A percentile compares a stretch with the other conserved stretches of the same genome.
Evolutionary conservation across 2,888 invertebrate species (phyloP).

Genomic region (Folsomia manolachei): DNA sequence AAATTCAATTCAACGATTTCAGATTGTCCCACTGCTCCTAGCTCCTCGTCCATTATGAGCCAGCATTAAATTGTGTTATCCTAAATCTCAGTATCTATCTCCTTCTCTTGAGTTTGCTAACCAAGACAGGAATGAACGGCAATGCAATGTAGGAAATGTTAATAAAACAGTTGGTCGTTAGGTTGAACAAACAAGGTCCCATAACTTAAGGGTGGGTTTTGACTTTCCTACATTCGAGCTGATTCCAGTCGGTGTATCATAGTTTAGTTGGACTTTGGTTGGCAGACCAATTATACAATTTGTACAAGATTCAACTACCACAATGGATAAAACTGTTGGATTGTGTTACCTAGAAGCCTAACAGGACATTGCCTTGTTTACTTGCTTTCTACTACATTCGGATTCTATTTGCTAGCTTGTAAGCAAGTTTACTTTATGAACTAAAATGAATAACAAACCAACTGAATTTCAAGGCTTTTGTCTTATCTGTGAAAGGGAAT

Average conservation of each 20-base stretch:
- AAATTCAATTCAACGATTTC: slow-evolving; percentile 10
- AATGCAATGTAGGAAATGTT: too few species aligned
- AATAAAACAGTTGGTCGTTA: background rate
- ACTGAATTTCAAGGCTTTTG: background rate
- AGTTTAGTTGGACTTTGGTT: background rate
- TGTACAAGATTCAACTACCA: background rate
- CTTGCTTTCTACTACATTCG: too few species aligned
- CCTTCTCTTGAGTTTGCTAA: background rate
- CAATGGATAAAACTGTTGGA: too few species aligned
- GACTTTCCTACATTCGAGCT: too few species aligned
- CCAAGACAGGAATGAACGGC: too few species aligned
- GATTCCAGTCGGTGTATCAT: background rate
- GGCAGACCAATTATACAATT: background rate
- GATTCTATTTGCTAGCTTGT: background rate
- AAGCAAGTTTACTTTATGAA: background rate
- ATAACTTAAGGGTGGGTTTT: background rate
- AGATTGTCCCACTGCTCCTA: background rate
- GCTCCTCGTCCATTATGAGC: background rate
- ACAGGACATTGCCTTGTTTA: too few species aligned
- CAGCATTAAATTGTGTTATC: background rate
- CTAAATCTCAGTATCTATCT: background rate
- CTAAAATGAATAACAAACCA: background rate
- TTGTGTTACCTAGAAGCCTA: background rate
- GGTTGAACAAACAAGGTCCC: background rate
- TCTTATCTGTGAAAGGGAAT: slow-evolving; percentile 14